Conservation (phyloP, 2,797 vertebrate species). For the Pangasius mekongensis region DNA sequence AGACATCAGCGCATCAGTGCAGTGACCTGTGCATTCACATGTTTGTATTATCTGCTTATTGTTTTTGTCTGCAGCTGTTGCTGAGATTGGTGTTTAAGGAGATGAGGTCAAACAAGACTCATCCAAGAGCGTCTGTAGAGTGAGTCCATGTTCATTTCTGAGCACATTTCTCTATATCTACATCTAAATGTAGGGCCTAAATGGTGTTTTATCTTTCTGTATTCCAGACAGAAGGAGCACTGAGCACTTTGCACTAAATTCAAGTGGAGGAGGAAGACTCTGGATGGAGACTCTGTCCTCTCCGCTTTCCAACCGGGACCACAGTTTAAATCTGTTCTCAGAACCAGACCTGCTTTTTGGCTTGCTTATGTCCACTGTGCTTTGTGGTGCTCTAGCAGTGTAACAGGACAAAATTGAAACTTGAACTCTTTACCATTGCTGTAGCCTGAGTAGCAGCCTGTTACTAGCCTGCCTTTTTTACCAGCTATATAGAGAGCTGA, state of each 20-base stretch:
- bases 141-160: slow-evolving; percentile 61
- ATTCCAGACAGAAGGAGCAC: slow-evolving; percentile 74
- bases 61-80: slow-evolving; percentile 65
- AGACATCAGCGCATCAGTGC: neutral
- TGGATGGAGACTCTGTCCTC: neutral
- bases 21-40: no score
- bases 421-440: neutral
- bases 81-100: slow-evolving; percentile 75
- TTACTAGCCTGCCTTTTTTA: neutral
- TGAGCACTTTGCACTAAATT: slow-evolving; percentile 64
- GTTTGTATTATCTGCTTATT: slow-evolving; percentile 14
- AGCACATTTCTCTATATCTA: neutral
- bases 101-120: slow-evolving; percentile 63
- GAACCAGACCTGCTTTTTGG: slow-evolving; percentile 32
- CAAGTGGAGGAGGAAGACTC: neutral
- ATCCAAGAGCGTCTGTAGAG: slow-evolving; percentile 67
- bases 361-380: slow-evolving; percentile 1
- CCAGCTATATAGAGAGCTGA: neutral
- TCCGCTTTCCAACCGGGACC: neutral
- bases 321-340: slow-evolving; percentile 24
- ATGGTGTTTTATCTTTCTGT: slow-evolving; percentile 35
- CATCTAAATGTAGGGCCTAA: neutral
- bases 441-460: neutral
- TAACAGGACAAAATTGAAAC: slow-evolving; percentile 8
- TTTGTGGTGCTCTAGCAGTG: slow-evolving; percentile 10